Conservation (phyloP, 2,888 invertebrate species). For the Hofmannophila pseudospretella region DNA sequence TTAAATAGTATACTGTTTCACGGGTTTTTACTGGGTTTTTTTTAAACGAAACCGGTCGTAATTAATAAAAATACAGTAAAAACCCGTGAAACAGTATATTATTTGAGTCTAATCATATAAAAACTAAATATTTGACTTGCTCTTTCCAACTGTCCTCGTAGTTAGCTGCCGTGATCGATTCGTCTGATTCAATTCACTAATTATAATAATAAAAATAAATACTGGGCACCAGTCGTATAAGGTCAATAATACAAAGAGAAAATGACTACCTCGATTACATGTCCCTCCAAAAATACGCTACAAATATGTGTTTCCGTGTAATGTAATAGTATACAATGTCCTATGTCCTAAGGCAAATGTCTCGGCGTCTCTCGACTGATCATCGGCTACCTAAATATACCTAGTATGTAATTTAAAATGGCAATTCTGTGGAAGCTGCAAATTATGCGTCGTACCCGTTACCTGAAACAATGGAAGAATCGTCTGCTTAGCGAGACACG, state of each 20-base stretch:
- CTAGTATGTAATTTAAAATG: conserved; percentile 57
- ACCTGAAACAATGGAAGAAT: conserved; percentile 40
- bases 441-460: conserved; percentile 35
- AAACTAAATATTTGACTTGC: too few relatives aligned
- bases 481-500: too few relatives aligned
- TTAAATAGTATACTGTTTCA: too few relatives aligned
- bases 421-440: conserved; percentile 71
- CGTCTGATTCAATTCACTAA: conserved; percentile 4
- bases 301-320: conserved; percentile 37
- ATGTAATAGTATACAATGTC: conserved; percentile 61
- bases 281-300: conserved; percentile 63
- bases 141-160: not conserved
- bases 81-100: too few relatives aligned
- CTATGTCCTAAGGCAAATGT: conserved; percentile 46
- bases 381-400: conserved; percentile 36
- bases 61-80: too few relatives aligned
- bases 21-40: too few relatives aligned
- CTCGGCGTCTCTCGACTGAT: conserved; percentile 1
- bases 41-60: too few relatives aligned
- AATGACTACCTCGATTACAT: conserved; percentile 46
- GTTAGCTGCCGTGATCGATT: not conserved
- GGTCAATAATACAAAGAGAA: conserved; percentile 51
- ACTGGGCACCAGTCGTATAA: conserved; percentile 58
- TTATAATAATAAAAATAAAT: conserved; percentile 43
- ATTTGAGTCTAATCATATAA: too few relatives aligned